Evolutionary conservation across 2,888 invertebrate genomes (phyloP).

Genomic region (Meandrusa payeni): DNA sequence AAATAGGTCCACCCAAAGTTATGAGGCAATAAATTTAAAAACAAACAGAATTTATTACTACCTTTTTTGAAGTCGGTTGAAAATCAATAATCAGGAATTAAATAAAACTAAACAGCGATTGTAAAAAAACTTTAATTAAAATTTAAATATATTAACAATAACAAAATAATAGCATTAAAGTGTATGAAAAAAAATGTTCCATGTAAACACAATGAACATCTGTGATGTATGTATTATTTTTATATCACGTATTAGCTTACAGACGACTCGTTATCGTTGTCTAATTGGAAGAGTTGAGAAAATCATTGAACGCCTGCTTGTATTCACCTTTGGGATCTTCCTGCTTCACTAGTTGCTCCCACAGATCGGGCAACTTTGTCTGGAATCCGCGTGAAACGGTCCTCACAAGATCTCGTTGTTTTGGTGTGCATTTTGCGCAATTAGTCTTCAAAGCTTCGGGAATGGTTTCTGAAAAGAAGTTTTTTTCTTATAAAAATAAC

Average conservation of each 20-base stretch:
- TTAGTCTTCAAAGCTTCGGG: conserved; percentile 63
- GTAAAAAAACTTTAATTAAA: no score
- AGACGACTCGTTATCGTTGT: conserved; percentile 11
- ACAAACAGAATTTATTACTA: no score
- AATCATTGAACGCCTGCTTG: conserved; percentile 78
- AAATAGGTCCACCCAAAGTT: no score
- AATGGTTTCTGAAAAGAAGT: conserved; percentile 50
- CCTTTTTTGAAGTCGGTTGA: no score
- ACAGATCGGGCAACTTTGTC: conserved; percentile 82
- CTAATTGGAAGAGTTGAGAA: conserved; percentile 49
- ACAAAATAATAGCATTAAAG: neutral
- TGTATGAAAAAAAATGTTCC: conserved; percentile 3
- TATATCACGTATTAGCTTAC: no score
- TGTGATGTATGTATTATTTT: conserved; percentile 10
- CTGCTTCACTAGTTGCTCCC: conserved; percentile 82
- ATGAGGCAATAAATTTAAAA: no score
- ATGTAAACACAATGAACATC: conserved; percentile 8
- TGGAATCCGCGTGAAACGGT: conserved; percentile 83
- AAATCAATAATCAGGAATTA: no score
- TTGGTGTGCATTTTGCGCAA: conserved; percentile 84
- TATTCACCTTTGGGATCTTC: conserved; percentile 85
- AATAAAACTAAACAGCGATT: no score
- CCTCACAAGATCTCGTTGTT: conserved; percentile 78
- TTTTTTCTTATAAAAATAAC: no score
- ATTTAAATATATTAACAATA: no score